Conservation (phyloP, 2,888 invertebrate species). For the Orthosia gothica region DNA sequence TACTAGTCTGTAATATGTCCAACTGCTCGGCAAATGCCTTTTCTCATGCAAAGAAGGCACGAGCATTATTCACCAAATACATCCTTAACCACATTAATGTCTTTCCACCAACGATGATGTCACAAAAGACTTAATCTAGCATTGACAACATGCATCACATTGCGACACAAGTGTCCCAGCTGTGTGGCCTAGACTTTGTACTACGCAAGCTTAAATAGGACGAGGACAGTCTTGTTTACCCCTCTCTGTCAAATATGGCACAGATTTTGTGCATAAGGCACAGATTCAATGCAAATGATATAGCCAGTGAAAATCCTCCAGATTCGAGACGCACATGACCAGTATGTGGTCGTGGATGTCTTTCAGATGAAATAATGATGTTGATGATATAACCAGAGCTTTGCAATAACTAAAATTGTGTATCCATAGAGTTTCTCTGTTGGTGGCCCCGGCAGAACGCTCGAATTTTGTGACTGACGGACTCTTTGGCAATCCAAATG, state of each 20-base stretch:
- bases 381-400: too few relatives aligned
- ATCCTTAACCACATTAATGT: background rate
- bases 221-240: background rate
- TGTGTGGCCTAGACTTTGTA: slow-evolving; percentile 18
- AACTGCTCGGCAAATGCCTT: too few relatives aligned
- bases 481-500: background rate
- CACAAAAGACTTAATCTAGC: slow-evolving; percentile 7
- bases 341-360: too few relatives aligned
- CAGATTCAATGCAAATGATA: background rate
- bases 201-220: slow-evolving; percentile 7
- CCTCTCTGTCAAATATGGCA: slow-evolving; percentile 7
- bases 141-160: slow-evolving; percentile 17
- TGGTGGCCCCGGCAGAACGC: background rate
- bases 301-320: background rate
- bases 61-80: background rate
- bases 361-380: too few relatives aligned
- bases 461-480: background rate
- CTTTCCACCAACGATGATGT: background rate
- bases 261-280: background rate
- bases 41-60: too few relatives aligned
- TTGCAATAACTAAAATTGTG: too few relatives aligned
- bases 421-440: background rate
- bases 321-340: background rate
- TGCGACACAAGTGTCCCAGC: slow-evolving; percentile 11
- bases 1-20: too few relatives aligned